Percentiles rank a stretch among this genome's conserved stretches.
Conservation (phyloP, 2,113 vertebrate species). For the Damaliscus lunatus region DNA sequence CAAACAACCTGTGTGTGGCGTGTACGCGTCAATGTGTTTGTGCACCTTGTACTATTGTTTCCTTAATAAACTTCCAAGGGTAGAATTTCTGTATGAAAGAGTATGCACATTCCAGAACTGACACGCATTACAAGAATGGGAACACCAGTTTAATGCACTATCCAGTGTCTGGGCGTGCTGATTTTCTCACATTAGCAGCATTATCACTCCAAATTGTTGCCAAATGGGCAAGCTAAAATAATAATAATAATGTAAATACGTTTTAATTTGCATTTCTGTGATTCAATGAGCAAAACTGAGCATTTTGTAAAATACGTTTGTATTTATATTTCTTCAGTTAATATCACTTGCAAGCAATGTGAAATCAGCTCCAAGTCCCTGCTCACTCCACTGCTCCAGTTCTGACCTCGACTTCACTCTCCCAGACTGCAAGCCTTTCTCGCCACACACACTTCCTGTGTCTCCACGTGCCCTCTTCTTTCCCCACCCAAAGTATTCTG, state of each 20-base stretch:
- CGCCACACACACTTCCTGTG: not conserved
- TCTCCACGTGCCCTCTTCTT: not conserved
- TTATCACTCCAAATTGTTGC: not conserved
- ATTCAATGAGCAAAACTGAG: not conserved
- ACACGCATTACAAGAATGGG: rapidly evolving
- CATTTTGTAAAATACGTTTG: not conserved
- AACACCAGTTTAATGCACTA: not conserved
- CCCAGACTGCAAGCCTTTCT: not conserved
- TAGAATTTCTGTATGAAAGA: not conserved
- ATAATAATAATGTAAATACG: not conserved
- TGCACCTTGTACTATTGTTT: not conserved
- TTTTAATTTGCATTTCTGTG: not conserved
- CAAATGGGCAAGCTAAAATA: not conserved
- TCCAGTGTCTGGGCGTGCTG: not conserved
- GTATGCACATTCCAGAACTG: not conserved
- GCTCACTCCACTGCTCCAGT: too few relatives aligned
- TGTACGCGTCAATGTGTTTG: rapidly evolving
- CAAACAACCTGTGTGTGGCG: not conserved
- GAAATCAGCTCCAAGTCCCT: rapidly evolving
- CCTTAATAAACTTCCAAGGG: not conserved
- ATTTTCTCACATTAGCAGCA: not conserved
- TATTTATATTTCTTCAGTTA: not conserved
- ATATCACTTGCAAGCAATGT: not conserved
- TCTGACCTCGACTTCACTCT: not conserved
- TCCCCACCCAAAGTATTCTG: not conserved